phyloP scores from a whole-genome alignment of 2,888 invertebrate genomes.

The Smittia aterrima region DNA sequence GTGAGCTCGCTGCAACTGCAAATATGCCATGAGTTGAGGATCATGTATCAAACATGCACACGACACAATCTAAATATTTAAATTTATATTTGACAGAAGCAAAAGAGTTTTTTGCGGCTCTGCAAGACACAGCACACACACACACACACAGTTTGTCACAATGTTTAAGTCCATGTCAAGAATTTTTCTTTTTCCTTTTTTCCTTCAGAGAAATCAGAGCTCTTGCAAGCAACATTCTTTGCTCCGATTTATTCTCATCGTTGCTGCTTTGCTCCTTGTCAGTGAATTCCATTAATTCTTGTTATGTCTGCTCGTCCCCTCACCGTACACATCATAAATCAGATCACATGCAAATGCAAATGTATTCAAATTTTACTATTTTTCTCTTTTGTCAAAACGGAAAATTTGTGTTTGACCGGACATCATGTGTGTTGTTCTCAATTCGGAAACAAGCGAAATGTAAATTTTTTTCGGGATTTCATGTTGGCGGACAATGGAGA shows the following conservation, averaged over 20 bases:
- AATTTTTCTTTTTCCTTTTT: not conserved
- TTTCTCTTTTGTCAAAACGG: not conserved
- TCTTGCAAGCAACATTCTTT: not conserved
- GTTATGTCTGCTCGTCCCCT: not conserved
- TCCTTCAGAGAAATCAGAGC: not conserved
- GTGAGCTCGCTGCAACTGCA: not conserved
- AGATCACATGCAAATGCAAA: constrained; percentile 21
- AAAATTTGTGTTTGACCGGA: constrained; percentile 18
- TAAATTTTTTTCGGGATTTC: not conserved
- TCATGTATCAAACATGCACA: not conserved
- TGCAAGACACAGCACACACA: not conserved
- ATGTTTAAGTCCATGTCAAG: not conserved
- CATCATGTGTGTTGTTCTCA: not conserved
- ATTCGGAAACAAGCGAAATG: not conserved
- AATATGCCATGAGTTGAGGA: not conserved
- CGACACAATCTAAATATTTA: constrained; percentile 16
- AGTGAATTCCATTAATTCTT: constrained; percentile 23
- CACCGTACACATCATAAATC: constrained; percentile 1
- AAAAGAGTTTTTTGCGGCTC: not conserved
- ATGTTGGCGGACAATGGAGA: not conserved
- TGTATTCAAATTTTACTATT: not conserved
- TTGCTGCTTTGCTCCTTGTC: not conserved
- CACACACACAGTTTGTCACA: not conserved
- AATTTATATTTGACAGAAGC: not conserved
- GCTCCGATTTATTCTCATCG: not conserved